Conservation (phyloP, 2,797 vertebrate genomes). For the Apodemus agrarius region DNA sequence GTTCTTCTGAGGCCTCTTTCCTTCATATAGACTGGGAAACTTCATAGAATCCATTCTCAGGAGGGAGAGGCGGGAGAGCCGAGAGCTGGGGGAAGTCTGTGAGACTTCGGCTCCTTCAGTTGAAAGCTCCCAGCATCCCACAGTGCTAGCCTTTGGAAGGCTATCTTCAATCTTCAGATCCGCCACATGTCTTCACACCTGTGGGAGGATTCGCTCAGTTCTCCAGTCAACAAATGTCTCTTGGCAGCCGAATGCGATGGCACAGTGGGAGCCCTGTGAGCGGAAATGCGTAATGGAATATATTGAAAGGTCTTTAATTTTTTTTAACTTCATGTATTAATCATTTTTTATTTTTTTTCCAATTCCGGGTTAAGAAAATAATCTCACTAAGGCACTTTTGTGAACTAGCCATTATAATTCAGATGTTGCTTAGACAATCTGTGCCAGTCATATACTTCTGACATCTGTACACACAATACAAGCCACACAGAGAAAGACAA, state of each 20-base stretch:
- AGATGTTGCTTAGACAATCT: neutral
- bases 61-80: neutral
- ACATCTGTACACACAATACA: neutral
- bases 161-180: neutral
- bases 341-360: neutral
- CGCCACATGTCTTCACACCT: too few species aligned
- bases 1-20: neutral
- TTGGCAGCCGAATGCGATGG: neutral
- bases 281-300: neutral
- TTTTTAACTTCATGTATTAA: neutral
- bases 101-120: neutral
- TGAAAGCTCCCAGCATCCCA: neutral
- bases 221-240: neutral
- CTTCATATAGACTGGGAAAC: neutral
- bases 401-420: neutral
- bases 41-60: neutral
- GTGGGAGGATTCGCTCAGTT: neutral
- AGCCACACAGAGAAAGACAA: neutral
- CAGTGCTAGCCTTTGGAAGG: too few species aligned
- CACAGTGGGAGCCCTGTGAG: accelerated
- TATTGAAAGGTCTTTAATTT: neutral
- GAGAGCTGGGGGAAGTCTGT: neutral
- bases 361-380: neutral
- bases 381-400: neutral
- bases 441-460: accelerated